These are phyloP conservation scores for Ochropleura leucogaster DNA, from an alignment of 2,888 invertebrate species.

Conservation along the genomic window DNA sequence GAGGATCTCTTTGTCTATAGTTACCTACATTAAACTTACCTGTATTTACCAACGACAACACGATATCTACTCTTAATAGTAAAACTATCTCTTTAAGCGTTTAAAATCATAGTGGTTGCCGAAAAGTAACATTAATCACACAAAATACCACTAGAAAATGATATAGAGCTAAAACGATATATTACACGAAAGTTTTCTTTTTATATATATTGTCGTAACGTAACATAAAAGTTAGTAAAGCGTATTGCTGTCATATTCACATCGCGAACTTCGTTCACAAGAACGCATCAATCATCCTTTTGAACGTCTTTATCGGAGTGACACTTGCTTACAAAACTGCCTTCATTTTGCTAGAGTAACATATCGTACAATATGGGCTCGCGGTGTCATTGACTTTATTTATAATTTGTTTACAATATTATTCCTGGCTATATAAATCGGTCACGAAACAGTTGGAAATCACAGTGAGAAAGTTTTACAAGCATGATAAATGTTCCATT, in stretches of 20 bases:
- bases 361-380: background rate
- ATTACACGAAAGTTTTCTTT: slow-evolving; percentile 7
- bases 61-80: background rate
- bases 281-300: slow-evolving; percentile 67
- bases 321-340: slow-evolving; percentile 49
- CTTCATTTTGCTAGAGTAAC: slow-evolving; percentile 25
- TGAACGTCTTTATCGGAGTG: slow-evolving; percentile 38
- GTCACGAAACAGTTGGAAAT: background rate
- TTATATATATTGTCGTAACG: slow-evolving; percentile 9
- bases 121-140: background rate
- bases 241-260: slow-evolving; percentile 27
- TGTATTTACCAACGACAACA: background rate
- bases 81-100: background rate
- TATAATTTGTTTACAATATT: background rate
- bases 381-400: slow-evolving; percentile 50
- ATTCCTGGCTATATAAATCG: background rate
- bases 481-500: too few species aligned
- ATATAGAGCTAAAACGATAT: background rate
- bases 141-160: background rate
- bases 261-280: slow-evolving; percentile 34
- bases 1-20: background rate
- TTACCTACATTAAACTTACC: background rate
- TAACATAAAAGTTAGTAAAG: slow-evolving; percentile 23
- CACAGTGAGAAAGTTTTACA: background rate
- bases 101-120: background rate